Base-by-base conservation (phyloP, 2,888 invertebrate species). In the Masnerella sp. region DNA sequence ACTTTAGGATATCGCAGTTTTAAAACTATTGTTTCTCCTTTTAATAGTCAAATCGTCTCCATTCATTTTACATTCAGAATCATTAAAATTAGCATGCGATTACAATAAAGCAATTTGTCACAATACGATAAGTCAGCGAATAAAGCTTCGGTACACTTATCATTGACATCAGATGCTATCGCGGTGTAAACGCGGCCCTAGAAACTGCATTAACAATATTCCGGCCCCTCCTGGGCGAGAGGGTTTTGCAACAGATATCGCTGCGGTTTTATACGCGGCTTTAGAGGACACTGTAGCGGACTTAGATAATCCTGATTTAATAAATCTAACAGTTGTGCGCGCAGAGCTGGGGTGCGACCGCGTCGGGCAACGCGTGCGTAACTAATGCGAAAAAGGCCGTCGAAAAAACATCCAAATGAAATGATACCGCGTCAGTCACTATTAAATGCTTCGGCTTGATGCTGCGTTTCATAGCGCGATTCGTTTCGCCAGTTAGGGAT, bases 271-370 rank as follows among this genome's bases (percentile, higher is more conserved):
- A 83, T 82, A 82, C 82, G 82, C 79, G 83, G 84, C 83, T 84
- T 83, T 82, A 80, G 81, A 82, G 83, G 81, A 83, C 84, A 83
- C 84, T 83, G 82, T 83, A 82, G 83, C 82, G 82, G 84, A 84
- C 82, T 85, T 84, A 84, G 85, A 86, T 87, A 87, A 87, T 87
- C 87, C 87, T 84, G 87, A 87, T 87, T 87, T 87, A 87, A 87
- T 87, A 87, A 87, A 87, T 87, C 87, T 86, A 86, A 87, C 87
- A 87, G 85, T 87, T 87, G 87, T 81, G 84, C 83, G 79, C 70
- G 76, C 42, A 75, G 62, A 52, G 49, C 45, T 72, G 61, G 74
- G 76, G 76, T 76, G 72, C 76, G 34, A 69, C 62, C 62, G 43
- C 40, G 51, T 28, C 54, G 40, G 76, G 80, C 84, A 85, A 81